Conservation (phyloP, 1,140 invertebrate genomes). For the Holotrichia oblita region DNA sequence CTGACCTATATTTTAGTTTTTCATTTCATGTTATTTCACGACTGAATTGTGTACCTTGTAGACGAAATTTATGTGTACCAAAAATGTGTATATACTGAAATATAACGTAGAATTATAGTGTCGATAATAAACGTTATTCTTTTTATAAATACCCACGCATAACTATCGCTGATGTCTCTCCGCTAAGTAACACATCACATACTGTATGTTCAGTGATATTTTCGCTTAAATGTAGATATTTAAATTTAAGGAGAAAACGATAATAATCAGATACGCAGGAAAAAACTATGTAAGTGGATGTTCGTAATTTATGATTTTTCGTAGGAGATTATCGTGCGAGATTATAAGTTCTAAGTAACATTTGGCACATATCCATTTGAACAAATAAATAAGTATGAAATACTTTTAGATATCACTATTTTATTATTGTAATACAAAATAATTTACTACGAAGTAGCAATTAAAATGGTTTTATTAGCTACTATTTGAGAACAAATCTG, state of each 20-base stretch:
- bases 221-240: background rate
- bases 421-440: no score
- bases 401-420: no score
- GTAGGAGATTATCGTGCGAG: background rate
- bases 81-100: slow-evolving; percentile 22
- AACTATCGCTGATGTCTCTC: background rate
- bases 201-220: background rate
- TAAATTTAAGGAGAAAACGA: background rate
- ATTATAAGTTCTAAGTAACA: background rate
- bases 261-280: background rate
- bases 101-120: background rate
- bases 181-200: background rate
- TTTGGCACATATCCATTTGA: slow-evolving; percentile 7
- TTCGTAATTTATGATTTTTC: background rate
- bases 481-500: no score
- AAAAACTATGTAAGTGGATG: background rate
- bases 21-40: slow-evolving; percentile 35
- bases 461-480: no score
- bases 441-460: no score
- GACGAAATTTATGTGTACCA: background rate
- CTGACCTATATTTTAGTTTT: background rate
- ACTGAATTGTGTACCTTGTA: slow-evolving; percentile 13
- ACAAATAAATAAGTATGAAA: background rate
- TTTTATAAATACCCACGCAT: background rate
- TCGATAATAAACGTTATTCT: background rate